These are phyloP conservation scores for Sus scrofa DNA, from an alignment of 2,113 vertebrate genomes.

Conservation along the genomic window DNA sequence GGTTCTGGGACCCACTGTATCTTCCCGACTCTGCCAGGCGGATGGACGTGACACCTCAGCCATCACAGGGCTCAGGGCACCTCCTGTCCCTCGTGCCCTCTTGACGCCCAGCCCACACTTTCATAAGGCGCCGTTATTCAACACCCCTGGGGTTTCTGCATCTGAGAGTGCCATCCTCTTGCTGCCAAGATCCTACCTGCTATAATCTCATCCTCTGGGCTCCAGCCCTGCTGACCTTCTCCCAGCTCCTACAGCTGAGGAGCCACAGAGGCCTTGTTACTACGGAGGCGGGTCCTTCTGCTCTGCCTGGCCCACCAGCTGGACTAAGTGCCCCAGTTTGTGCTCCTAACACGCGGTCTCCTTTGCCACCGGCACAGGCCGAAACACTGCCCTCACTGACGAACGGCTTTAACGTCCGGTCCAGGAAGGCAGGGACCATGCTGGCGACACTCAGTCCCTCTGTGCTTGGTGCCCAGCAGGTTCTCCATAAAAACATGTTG, in stretches of 20 bases:
- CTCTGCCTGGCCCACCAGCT: background rate
- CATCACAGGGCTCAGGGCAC: rapidly evolving
- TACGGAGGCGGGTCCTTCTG: rapidly evolving
- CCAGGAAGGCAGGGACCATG: too few relatives aligned
- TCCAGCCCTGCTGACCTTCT: too few relatives aligned
- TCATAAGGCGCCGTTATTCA: background rate
- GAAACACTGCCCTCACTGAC: background rate
- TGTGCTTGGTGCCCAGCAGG: background rate
- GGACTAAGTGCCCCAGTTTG: too few relatives aligned
- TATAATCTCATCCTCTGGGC: rapidly evolving
- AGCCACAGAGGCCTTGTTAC: background rate
- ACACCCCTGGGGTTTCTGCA: background rate
- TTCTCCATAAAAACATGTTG: background rate
- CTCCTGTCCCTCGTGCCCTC: background rate
- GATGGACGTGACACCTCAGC: rapidly evolving
- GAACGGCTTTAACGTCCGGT: too few relatives aligned
- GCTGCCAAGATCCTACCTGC: too few relatives aligned
- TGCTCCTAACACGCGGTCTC: background rate
- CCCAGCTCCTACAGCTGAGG: too few relatives aligned
- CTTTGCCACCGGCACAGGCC: rapidly evolving
- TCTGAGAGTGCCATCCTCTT: rapidly evolving
- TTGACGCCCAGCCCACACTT: background rate
- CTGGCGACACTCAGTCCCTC: background rate
- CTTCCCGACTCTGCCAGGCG: background rate
- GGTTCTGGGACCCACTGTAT: background rate